A percentile compares a stretch with the other conserved stretches of the same genome.
These are phyloP conservation scores for Parazoanthus atlanticus DNA, from an alignment of 92 coral and sea anemone genomes.

Conservation along the genomic window DNA sequence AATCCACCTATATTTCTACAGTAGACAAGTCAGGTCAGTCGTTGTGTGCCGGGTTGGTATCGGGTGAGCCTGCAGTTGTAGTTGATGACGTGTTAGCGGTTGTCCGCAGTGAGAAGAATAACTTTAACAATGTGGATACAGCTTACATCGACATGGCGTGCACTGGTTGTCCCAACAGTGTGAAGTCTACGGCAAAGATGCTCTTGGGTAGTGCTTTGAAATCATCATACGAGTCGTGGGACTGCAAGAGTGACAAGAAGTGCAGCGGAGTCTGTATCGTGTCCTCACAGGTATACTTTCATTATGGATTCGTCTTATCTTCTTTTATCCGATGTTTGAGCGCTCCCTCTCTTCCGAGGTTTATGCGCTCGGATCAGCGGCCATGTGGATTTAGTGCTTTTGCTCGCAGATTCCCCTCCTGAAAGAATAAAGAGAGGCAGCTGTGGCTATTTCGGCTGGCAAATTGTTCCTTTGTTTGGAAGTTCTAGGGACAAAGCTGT, in stretches of 20 bases:
- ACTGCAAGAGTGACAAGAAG: constrained; percentile 50
- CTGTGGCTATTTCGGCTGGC: too few relatives aligned
- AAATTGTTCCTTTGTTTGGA: too few relatives aligned
- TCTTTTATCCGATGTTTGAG: too few relatives aligned
- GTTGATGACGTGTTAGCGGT: constrained; percentile 61
- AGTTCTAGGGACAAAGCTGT: too few relatives aligned
- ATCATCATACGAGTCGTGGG: constrained; percentile 62
- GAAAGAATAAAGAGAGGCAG: too few relatives aligned
- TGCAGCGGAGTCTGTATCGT: constrained; percentile 83
- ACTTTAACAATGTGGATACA: constrained; percentile 52
- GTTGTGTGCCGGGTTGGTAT: constrained; percentile 72
- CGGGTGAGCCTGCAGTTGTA: constrained; percentile 64
- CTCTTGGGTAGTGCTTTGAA: constrained; percentile 66
- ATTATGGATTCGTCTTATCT: too few relatives aligned
- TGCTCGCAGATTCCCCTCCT: too few relatives aligned
- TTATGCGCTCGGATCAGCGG: too few relatives aligned
- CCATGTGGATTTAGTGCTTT: too few relatives aligned
- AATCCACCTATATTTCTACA: constrained; percentile 45
- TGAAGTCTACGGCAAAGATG: constrained; percentile 62
- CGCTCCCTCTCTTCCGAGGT: too few relatives aligned
- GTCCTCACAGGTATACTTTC: constrained; percentile 61
- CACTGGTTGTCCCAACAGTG: constrained; percentile 48
- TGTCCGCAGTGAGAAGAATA: constrained; percentile 62
- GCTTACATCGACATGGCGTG: constrained; percentile 62
- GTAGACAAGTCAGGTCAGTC: constrained; percentile 66